Evolutionary conservation across 2,888 invertebrate species (phyloP).

Genomic region (Tenthredo amoena): DNA sequence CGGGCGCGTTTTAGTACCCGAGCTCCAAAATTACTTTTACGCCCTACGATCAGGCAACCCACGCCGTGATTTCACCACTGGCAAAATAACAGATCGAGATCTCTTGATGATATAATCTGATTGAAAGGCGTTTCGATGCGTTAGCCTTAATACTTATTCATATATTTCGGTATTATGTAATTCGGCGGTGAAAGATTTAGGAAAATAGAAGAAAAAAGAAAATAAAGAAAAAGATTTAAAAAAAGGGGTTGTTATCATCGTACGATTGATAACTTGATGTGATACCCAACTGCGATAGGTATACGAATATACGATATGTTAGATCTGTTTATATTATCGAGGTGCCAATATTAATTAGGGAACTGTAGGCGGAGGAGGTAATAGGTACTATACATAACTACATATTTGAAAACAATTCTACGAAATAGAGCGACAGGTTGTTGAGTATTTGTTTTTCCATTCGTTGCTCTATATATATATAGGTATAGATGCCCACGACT

Average conservation of each 20-base stretch:
- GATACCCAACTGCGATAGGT: slow-evolving; percentile 15
- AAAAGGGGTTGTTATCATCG: background rate
- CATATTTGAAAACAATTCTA: slow-evolving; percentile 6
- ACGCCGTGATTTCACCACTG: background rate
- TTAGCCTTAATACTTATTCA: background rate
- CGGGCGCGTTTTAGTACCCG: slow-evolving; percentile 23
- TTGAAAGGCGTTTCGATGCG: background rate
- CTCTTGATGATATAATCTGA: background rate
- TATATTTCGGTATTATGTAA: background rate
- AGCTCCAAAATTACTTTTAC: slow-evolving; percentile 50
- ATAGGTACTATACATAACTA: background rate
- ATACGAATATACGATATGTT: background rate
- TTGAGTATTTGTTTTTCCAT: slow-evolving; percentile 1
- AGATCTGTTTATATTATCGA: background rate
- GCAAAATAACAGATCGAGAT: background rate
- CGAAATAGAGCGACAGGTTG: background rate
- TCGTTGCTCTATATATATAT: background rate
- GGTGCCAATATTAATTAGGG: background rate
- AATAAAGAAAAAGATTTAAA: background rate
- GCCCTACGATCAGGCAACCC: background rate
- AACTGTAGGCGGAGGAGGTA: background rate
- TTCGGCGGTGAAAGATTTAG: background rate
- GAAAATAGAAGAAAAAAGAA: background rate
- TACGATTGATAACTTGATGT: slow-evolving; percentile 10
- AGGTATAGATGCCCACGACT: background rate